Evolutionary conservation across 2,797 vertebrate genomes (phyloP).

Genomic region (Xenopus petersii): DNA sequence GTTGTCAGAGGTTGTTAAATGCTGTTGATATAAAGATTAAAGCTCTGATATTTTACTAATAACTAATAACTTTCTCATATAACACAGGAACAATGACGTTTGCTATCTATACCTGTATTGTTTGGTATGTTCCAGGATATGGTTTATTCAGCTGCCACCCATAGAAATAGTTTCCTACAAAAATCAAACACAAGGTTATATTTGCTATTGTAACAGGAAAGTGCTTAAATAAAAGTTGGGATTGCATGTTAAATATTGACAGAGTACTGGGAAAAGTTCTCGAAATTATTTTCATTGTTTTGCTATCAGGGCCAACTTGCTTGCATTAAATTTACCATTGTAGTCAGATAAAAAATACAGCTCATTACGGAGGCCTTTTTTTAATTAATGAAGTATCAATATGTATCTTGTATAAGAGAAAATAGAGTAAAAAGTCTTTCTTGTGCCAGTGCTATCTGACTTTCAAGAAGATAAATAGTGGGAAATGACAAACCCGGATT

Average conservation of each 20-base stretch:
- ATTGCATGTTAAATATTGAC: neutral
- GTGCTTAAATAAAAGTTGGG: neutral
- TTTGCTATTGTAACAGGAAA: neutral
- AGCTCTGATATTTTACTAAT: neutral
- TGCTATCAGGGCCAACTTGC: neutral
- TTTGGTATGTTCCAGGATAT: neutral
- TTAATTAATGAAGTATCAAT: too few species aligned
- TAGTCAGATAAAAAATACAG: neutral
- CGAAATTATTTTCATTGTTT: neutral
- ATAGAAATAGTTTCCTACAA: neutral
- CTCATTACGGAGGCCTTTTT: too few species aligned
- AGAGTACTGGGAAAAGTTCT: neutral
- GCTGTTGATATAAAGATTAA: neutral
- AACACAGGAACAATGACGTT: neutral
- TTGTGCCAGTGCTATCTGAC: too few species aligned
- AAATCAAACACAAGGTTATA: neutral
- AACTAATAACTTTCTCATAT: neutral
- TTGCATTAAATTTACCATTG: neutral
- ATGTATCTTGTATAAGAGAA: too few species aligned
- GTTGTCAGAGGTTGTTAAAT: neutral
- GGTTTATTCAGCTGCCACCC: neutral
- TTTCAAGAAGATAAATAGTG: too few species aligned
- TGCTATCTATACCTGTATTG: neutral
- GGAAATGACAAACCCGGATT: too few species aligned
- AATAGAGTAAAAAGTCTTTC: too few species aligned